phyloP scores from a whole-genome alignment of 1,140 invertebrate genomes.

The Anagrus nilaparvatae region DNA sequence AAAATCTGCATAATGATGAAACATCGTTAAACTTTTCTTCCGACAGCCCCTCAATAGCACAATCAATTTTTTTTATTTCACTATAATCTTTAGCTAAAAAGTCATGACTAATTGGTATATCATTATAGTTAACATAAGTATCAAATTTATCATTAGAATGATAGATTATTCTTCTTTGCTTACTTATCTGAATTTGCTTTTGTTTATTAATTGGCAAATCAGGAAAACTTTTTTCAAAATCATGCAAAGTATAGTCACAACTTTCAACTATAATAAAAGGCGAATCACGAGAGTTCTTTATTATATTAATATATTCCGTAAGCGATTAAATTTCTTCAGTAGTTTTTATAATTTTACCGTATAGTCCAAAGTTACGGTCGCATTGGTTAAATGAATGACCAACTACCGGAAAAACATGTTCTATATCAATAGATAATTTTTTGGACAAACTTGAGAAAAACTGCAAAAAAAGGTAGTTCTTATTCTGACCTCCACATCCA shows the following conservation, averaged over 20 bases:
- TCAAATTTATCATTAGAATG: not conserved
- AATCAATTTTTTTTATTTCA: too few relatives aligned
- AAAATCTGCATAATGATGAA: too few relatives aligned
- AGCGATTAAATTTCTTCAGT: not conserved
- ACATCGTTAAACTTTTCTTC: too few relatives aligned
- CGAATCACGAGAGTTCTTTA: not conserved
- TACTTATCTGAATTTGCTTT: not conserved
- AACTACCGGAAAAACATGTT: not conserved
- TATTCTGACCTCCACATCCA: not conserved
- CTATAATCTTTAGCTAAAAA: too few relatives aligned
- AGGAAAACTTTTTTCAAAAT: not conserved
- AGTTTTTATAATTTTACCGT: not conserved
- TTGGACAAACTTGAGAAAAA: not conserved
- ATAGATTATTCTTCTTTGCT: not conserved
- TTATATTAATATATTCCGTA: not conserved
- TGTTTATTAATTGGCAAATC: not conserved
- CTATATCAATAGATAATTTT: not conserved
- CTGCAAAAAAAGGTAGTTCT: not conserved
- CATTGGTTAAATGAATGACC: constrained; percentile 1
- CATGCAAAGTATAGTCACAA: not conserved
- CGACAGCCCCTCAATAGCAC: too few relatives aligned
- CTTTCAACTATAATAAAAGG: not conserved
- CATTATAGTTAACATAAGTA: not conserved
- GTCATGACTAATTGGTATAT: not conserved
- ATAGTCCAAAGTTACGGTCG: not conserved